phyloP scores from a whole-genome alignment of 2,113 vertebrate species.

The Boleophthalmus pectinirostris region DNA sequence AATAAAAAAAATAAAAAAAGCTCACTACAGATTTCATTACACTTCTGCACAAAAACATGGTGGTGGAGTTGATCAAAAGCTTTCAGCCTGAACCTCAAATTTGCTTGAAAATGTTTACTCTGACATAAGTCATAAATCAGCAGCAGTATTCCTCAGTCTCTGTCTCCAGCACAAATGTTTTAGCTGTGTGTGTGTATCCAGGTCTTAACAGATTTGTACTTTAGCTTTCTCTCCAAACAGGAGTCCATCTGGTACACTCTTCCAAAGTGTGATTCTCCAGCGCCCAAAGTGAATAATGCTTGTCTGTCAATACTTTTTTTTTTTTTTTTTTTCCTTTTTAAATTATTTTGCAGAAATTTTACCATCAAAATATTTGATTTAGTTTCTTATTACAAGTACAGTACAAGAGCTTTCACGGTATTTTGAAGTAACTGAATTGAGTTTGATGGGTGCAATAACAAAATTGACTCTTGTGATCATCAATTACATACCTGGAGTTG shows the following conservation, averaged over 20 bases:
- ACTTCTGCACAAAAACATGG: too few relatives aligned
- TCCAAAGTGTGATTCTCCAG: not conserved
- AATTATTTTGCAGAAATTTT: not conserved
- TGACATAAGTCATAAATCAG: not conserved
- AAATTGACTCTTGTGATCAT: too few relatives aligned
- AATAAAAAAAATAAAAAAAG: too few relatives aligned
- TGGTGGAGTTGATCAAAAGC: constrained; percentile 2
- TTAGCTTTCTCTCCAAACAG: not conserved
- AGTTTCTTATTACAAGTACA: too few relatives aligned
- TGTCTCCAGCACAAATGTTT: not conserved
- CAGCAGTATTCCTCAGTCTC: not conserved
- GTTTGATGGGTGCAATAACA: too few relatives aligned
- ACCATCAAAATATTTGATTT: too few relatives aligned
- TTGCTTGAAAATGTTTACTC: not conserved
- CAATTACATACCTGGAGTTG: too few relatives aligned
- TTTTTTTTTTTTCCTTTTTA: not conserved
- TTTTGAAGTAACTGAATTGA: too few relatives aligned
- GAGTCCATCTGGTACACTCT: not conserved
- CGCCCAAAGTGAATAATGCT: not conserved
- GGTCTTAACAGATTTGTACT: constrained; percentile 1
- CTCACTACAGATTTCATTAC: too few relatives aligned
- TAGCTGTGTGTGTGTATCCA: not conserved
- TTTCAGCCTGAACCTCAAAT: not conserved
- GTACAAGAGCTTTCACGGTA: too few relatives aligned
- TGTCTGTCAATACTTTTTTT: not conserved